Evolutionary conservation across 2,888 invertebrate species (phyloP).

Genomic region (Netelia inedita): DNA sequence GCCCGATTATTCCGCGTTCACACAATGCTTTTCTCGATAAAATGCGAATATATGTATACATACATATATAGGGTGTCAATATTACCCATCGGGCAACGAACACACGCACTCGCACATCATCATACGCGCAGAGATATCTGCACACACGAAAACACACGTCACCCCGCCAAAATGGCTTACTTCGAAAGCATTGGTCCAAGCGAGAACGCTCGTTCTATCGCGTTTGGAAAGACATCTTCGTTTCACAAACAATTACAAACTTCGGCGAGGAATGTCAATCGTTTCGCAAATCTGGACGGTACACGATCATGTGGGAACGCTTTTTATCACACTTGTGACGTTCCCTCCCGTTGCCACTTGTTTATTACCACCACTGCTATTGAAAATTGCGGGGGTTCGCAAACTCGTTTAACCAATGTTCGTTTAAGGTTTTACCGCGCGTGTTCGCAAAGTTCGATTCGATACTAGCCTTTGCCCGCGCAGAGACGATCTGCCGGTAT

Average conservation of each 20-base stretch:
- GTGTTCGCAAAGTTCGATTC: background rate
- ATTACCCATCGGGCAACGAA: background rate
- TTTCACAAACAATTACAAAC: background rate
- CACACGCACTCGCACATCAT: background rate
- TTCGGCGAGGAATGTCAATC: background rate
- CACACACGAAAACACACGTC: slow-evolving; percentile 57
- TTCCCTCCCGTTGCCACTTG: background rate
- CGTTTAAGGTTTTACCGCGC: background rate
- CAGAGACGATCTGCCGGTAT: too few relatives aligned
- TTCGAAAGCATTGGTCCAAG: background rate
- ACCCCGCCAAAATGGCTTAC: slow-evolving; percentile 65
- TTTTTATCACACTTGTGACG: background rate
- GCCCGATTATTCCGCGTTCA: too few relatives aligned
- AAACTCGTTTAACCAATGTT: background rate
- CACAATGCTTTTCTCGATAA: background rate
- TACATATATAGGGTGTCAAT: slow-evolving; percentile 22
- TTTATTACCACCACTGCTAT: background rate
- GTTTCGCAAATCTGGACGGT: background rate
- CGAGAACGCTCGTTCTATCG: background rate
- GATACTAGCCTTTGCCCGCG: background rate
- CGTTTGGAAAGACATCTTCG: background rate
- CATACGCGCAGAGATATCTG: too few relatives aligned
- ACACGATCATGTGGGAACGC: background rate
- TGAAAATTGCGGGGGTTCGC: background rate
- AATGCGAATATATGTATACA: background rate